A percentile compares a stretch with the other conserved stretches of the same genome.
Conservation (phyloP, 2,797 vertebrate genomes). For the Sorex maritimensis region DNA sequence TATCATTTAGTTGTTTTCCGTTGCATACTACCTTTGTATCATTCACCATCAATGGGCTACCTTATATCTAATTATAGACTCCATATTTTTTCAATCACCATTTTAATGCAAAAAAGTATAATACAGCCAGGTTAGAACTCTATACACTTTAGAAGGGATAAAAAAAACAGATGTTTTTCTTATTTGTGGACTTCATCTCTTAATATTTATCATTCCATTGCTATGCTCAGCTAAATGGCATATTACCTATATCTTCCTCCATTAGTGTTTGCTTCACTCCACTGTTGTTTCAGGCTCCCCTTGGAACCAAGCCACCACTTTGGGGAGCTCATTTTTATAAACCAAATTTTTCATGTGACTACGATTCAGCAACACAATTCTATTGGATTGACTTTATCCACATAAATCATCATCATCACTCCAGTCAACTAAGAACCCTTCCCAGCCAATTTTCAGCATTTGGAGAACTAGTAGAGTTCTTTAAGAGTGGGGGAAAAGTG, state of each 20-base stretch:
- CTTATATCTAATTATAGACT: not conserved
- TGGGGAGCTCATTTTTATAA: no score
- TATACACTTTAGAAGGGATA: constrained; percentile 42
- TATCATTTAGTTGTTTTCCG: not conserved
- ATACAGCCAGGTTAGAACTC: not conserved
- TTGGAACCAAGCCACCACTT: no score
- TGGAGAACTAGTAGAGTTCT: not conserved
- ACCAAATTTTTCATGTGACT: not conserved
- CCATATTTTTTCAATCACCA: constrained; percentile 42
- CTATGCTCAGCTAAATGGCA: not conserved
- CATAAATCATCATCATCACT: not conserved
- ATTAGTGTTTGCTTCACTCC: not conserved
- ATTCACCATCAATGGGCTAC: not conserved
- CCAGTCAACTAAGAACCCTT: not conserved
- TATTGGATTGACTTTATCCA: not conserved
- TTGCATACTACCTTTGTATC: not conserved
- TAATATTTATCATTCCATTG: constrained; percentile 39
- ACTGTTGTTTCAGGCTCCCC: not conserved
- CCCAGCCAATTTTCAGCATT: not conserved
- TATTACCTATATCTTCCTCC: not conserved
- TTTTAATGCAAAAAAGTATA: not conserved
- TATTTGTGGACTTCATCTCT: not conserved
- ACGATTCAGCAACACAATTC: not conserved
- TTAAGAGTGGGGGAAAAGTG: not conserved
- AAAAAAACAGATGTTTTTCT: constrained; percentile 20